These are phyloP conservation scores for Idaea dimidiata DNA, from an alignment of 2,888 invertebrate species.

Conservation along the genomic window DNA sequence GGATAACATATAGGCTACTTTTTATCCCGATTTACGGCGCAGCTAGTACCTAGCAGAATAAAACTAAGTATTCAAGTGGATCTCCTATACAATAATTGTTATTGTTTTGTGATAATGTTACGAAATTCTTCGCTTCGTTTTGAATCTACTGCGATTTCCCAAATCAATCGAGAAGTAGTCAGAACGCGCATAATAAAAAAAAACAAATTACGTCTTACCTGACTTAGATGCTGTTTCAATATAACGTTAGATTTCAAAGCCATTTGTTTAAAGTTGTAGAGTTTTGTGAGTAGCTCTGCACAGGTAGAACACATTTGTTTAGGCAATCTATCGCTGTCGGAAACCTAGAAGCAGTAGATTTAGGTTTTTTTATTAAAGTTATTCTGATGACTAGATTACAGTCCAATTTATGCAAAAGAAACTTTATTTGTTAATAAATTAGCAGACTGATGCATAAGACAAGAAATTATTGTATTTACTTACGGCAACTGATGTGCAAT, in stretches of 20 bases:
- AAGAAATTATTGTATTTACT: slow-evolving; percentile 19
- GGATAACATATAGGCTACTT: too few relatives aligned
- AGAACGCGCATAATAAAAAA: not conserved
- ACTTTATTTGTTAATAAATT: not conserved
- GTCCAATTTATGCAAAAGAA: not conserved
- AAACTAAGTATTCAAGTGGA: too few relatives aligned
- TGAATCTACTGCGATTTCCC: too few relatives aligned
- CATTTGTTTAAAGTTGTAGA: slow-evolving; percentile 72
- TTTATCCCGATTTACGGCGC: too few relatives aligned
- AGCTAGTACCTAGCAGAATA: too few relatives aligned
- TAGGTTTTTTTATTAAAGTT: not conserved
- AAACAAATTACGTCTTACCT: slow-evolving; percentile 32
- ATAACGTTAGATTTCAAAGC: slow-evolving; percentile 65
- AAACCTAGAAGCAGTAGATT: slow-evolving; percentile 49
- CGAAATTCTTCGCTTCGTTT: too few relatives aligned
- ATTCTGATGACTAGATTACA: too few relatives aligned
- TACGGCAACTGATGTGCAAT: slow-evolving; percentile 74
- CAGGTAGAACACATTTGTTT: slow-evolving; percentile 70
- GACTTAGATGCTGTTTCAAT: slow-evolving; percentile 56
- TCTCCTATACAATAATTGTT: too few relatives aligned
- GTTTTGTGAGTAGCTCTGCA: slow-evolving; percentile 61
- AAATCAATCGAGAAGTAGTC: too few relatives aligned
- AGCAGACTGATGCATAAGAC: not conserved
- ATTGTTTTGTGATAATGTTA: too few relatives aligned
- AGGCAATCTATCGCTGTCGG: slow-evolving; percentile 61